A percentile compares a stretch with the other conserved stretches of the same genome.
Evolutionary conservation across 2,113 vertebrate genomes (phyloP).

Genomic region (Regulus satrapa): DNA sequence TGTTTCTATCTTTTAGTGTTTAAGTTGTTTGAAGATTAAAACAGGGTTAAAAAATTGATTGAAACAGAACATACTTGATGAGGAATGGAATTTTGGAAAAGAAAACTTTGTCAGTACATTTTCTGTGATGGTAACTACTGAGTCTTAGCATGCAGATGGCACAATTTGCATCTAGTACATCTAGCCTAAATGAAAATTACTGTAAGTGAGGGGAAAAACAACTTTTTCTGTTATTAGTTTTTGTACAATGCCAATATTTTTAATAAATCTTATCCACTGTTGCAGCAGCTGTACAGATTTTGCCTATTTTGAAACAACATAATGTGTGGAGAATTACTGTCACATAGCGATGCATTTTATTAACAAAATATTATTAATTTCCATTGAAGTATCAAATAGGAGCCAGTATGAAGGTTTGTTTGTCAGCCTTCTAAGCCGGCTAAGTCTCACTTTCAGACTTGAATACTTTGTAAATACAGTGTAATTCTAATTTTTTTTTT

Average conservation of each 20-base stretch:
- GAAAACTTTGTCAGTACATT: background rate
- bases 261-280: background rate
- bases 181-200: background rate
- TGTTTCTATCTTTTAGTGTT: background rate
- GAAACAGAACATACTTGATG: background rate
- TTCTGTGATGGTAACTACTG: background rate
- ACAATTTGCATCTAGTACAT: background rate
- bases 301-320: background rate
- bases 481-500: background rate
- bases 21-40: background rate
- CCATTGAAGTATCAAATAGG: background rate
- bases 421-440: background rate
- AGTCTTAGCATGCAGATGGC: background rate
- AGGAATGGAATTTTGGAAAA: background rate
- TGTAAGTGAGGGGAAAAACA: fast-evolving
- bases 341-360: background rate
- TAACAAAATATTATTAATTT: background rate
- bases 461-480: background rate
- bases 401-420: background rate
- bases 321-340: background rate
- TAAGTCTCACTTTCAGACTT: background rate
- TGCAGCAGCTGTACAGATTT: background rate
- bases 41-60: background rate
- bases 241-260: background rate
- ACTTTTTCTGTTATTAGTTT: background rate